Percentiles rank a stretch among this genome's conserved stretches.
These are phyloP conservation scores for Cephus pygmeus DNA, from an alignment of 2,888 invertebrate species.

Conservation along the genomic window DNA sequence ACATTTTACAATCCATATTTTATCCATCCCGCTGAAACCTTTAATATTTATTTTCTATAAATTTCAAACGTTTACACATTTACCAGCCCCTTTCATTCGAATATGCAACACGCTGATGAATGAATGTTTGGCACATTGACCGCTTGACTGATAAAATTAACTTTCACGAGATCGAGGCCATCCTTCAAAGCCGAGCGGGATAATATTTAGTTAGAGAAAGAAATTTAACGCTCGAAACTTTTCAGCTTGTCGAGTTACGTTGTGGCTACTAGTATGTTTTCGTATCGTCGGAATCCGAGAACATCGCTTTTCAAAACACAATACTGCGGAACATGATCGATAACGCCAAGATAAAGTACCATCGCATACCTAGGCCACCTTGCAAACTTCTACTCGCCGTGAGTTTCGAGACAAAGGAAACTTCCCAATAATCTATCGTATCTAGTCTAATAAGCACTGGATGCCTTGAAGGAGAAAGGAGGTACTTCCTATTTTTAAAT, in stretches of 20 bases:
- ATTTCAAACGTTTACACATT: background rate
- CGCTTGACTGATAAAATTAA: background rate
- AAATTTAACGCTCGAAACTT: background rate
- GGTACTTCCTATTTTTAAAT: background rate
- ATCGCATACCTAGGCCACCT: background rate
- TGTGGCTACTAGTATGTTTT: background rate
- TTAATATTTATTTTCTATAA: background rate
- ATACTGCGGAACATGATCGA: background rate
- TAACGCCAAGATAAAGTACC: background rate
- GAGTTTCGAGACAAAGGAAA: background rate
- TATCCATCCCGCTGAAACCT: background rate
- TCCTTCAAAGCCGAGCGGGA: background rate
- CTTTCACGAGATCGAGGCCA: background rate
- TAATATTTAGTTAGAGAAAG: background rate
- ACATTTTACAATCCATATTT: background rate
- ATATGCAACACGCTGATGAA: background rate
- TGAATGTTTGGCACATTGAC: background rate
- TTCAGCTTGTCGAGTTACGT: background rate
- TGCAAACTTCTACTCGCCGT: background rate
- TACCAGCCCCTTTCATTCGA: background rate
- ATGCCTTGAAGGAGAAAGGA: background rate
- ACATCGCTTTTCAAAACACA: background rate
- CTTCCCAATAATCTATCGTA: background rate
- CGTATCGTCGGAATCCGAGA: background rate
- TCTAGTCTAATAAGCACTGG: background rate